These are phyloP conservation scores for Artemia sinica DNA, from an alignment of 2,888 invertebrate species.

Conservation along the genomic window DNA sequence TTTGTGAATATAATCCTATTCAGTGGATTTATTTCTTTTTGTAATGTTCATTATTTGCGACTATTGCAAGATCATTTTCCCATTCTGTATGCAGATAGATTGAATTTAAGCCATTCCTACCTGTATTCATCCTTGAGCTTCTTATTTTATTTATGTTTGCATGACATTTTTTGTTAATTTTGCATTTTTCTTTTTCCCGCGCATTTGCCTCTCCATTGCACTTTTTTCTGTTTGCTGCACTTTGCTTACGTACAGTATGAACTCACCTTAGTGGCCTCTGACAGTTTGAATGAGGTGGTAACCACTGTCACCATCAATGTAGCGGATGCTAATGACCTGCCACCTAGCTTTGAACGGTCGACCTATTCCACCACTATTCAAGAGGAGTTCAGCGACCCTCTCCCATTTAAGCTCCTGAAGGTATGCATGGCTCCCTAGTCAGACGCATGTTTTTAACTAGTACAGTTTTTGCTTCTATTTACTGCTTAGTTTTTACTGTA, in stretches of 20 bases:
- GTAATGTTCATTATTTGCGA: too few species aligned
- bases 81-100: too few species aligned
- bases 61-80: too few species aligned
- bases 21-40: too few species aligned
- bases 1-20: too few species aligned
- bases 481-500: too few species aligned
- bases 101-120: too few species aligned
- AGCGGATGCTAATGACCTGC: constrained; percentile 73
- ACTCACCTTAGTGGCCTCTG: constrained; percentile 70
- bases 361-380: constrained; percentile 52
- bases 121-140: too few species aligned
- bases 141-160: too few species aligned
- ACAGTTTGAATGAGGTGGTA: constrained; percentile 72
- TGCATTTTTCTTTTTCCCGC: constrained; percentile 29
- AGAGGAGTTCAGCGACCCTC: constrained; percentile 54
- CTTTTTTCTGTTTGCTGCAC: constrained; percentile 24
- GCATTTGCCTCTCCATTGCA: constrained; percentile 8
- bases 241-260: constrained; percentile 50
- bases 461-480: too few species aligned
- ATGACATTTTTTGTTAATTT: constrained; percentile 32
- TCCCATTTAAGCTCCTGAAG: constrained; percentile 36
- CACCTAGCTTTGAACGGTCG: constrained; percentile 56
- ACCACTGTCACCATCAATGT: constrained; percentile 64
- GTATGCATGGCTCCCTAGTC: constrained; percentile 25
- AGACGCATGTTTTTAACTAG: too few species aligned